A percentile compares a stretch with the other conserved stretches of the same genome.
Evolutionary conservation across 2,888 invertebrate genomes (phyloP).

Genomic region (Dryobota labecula): DNA sequence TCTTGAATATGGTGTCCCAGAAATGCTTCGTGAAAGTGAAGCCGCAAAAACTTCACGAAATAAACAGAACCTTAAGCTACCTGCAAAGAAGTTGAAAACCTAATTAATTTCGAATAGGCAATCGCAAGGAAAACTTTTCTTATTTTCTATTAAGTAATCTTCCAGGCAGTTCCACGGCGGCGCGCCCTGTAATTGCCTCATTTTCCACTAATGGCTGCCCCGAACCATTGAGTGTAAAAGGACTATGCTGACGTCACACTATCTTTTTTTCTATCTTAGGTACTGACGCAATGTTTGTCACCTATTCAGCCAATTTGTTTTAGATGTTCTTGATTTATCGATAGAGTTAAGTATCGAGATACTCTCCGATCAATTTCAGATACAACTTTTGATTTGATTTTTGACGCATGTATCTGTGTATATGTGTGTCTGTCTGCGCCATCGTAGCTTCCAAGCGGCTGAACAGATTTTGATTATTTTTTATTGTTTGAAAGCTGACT

Average conservation of each 20-base stretch:
- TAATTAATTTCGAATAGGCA: constrained; percentile 60
- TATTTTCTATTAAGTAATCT: constrained; percentile 65
- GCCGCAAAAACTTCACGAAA: constrained; percentile 9
- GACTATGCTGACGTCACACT: constrained; percentile 48
- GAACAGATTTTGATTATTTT: no score
- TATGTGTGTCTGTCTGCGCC: no score
- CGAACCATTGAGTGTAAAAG: constrained; percentile 49
- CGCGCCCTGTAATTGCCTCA: constrained; percentile 62
- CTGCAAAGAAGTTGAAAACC: constrained; percentile 37
- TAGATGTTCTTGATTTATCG: constrained; percentile 1
- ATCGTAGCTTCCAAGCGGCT: no score
- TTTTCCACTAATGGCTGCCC: constrained; percentile 59
- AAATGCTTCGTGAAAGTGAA: constrained; percentile 9
- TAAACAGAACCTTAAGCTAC: constrained; percentile 24
- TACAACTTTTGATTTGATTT: neutral
- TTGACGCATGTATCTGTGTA: no score
- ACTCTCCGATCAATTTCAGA: neutral
- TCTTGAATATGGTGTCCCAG: neutral
- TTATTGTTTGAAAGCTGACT: no score
- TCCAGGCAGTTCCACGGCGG: constrained; percentile 34
- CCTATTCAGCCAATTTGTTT: constrained; percentile 47
- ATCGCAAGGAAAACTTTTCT: constrained; percentile 58
- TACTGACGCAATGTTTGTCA: constrained; percentile 32
- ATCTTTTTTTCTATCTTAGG: constrained; percentile 46
- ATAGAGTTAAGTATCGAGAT: neutral